Evolutionary conservation across 1,140 invertebrate genomes (phyloP).

Genomic region (Drosophila subpulchrella): DNA sequence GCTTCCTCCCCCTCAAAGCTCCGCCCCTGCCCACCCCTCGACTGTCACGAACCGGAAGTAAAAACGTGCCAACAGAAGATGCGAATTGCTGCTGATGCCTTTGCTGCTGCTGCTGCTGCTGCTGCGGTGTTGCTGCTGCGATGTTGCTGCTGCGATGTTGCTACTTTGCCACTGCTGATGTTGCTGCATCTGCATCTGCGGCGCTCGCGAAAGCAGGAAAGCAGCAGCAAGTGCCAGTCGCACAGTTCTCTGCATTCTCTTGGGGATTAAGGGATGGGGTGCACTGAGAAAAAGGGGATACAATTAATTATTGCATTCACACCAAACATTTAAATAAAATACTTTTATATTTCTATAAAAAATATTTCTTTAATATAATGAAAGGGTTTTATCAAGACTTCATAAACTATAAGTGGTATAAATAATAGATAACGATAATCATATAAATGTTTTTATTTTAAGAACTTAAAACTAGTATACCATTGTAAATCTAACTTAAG

Average conservation of each 20-base stretch:
- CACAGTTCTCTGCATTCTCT: conserved; percentile 50
- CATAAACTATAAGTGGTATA: no score
- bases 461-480: no score
- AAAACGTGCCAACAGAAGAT: conserved; percentile 62
- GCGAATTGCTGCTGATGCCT: conserved; percentile 30
- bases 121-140: not conserved
- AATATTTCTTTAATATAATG: not conserved
- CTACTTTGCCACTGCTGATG: conserved; percentile 50
- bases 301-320: not conserved
- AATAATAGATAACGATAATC: no score
- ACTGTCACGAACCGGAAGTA: conserved; percentile 73
- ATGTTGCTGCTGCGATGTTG: conserved; percentile 28
- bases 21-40: conserved; percentile 4
- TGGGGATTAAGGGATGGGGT: conserved; percentile 3
- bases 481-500: no score
- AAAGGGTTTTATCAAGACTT: not conserved
- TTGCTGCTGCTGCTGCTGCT: conserved; percentile 25
- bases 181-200: conserved; percentile 79
- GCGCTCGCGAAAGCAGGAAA: conserved; percentile 70
- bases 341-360: not conserved
- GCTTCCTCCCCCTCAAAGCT: conserved; percentile 17
- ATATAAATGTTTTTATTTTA: no score
- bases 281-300: conserved; percentile 1
- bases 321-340: not conserved
- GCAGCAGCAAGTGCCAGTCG: conserved; percentile 71